These are phyloP conservation scores for Siniperca knerii DNA, from an alignment of 2,113 vertebrate species.

Conservation along the genomic window DNA sequence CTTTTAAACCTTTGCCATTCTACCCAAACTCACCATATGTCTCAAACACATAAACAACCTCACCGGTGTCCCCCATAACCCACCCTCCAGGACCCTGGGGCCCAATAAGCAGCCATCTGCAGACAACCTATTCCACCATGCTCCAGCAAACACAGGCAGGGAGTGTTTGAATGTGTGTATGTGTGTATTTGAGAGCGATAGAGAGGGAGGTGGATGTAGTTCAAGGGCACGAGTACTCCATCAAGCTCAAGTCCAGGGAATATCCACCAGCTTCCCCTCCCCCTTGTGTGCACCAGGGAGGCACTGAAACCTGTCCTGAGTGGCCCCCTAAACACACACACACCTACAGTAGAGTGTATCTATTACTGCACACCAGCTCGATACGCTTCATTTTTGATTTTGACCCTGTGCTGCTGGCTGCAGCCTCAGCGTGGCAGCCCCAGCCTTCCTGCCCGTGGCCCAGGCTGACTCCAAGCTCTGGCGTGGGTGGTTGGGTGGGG, in stretches of 20 bases:
- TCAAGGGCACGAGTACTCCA: slow-evolving; percentile 81
- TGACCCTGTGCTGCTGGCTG: slow-evolving; percentile 53
- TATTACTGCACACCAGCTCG: slow-evolving; percentile 24
- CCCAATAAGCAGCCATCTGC: slow-evolving; percentile 88
- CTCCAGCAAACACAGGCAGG: slow-evolving; percentile 75
- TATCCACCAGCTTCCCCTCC: slow-evolving; percentile 51
- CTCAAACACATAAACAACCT: slow-evolving; percentile 65
- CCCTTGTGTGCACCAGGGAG: slow-evolving; percentile 36
- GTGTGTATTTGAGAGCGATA: slow-evolving; percentile 40
- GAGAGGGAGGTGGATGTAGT: slow-evolving; percentile 68
- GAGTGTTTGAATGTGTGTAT: slow-evolving; percentile 57
- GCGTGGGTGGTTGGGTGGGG: slow-evolving; percentile 72
- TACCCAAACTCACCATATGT: slow-evolving; percentile 46
- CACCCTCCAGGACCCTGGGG: slow-evolving; percentile 77
- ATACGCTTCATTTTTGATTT: slow-evolving; percentile 25
- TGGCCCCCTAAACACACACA: slow-evolving; percentile 23
- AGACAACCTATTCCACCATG: slow-evolving; percentile 80
- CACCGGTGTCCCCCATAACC: slow-evolving; percentile 63
- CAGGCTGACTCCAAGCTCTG: slow-evolving; percentile 47
- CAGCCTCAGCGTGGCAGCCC: slow-evolving; percentile 46
- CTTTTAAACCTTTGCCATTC: slow-evolving; percentile 42
- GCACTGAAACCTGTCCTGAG: slow-evolving; percentile 45
- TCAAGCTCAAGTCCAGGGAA: slow-evolving; percentile 79
- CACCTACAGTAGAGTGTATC: slow-evolving; percentile 21
- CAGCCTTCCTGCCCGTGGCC: slow-evolving; percentile 50